phyloP scores from a whole-genome alignment of 92 coral and sea anemone species.

The Umimayanthus chanpuru region DNA sequence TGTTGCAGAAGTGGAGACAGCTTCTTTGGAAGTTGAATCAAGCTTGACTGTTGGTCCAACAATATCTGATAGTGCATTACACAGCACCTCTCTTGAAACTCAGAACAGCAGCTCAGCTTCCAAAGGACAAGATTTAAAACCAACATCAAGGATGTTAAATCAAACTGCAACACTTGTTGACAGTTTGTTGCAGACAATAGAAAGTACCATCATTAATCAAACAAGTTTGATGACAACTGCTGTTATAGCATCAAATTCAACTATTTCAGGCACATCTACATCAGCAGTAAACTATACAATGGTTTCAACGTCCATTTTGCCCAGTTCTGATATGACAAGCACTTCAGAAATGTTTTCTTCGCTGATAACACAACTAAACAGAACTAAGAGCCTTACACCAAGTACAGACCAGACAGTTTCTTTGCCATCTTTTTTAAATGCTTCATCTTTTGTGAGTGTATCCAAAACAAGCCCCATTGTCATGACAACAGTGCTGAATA shows the following conservation, averaged over 20 bases:
- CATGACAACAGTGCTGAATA: slow-evolving; percentile 16
- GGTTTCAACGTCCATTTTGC: background rate
- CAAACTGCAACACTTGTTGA: background rate
- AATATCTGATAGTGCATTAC: background rate
- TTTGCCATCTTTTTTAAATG: background rate
- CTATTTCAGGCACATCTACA: background rate
- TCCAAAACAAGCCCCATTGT: background rate
- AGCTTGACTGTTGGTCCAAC: background rate
- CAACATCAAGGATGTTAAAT: background rate
- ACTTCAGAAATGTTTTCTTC: slow-evolving; percentile 4
- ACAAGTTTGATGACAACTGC: background rate
- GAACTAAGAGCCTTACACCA: slow-evolving; percentile 8
- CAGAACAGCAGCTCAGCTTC: background rate
- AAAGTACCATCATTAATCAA: background rate
- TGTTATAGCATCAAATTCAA: background rate
- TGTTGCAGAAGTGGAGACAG: background rate
- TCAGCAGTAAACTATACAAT: background rate
- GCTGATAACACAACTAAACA: slow-evolving; percentile 10
- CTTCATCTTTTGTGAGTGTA: background rate
- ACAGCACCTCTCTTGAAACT: background rate
- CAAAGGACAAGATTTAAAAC: background rate
- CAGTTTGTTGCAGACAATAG: background rate
- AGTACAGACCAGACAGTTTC: slow-evolving; percentile 8
- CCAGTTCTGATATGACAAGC: slow-evolving; percentile 8
- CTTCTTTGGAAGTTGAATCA: slow-evolving; percentile 4